Conservation (phyloP, 1,140 invertebrate genomes). For the Zaprionus nigranus region DNA sequence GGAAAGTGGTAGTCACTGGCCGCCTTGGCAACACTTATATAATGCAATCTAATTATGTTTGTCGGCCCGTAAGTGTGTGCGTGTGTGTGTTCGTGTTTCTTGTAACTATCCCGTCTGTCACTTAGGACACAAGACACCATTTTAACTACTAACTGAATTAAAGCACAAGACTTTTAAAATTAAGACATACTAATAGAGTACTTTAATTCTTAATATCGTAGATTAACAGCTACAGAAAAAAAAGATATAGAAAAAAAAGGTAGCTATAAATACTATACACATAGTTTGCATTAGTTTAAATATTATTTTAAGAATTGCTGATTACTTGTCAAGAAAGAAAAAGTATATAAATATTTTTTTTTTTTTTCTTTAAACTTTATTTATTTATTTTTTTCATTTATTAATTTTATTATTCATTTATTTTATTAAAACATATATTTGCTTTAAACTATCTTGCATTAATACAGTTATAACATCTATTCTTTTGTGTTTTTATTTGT, state of each 20-base stretch:
- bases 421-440: too few relatives aligned
- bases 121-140: constrained; percentile 9
- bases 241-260: background rate
- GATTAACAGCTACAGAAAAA: background rate
- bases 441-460: too few relatives aligned
- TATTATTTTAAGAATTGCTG: too few relatives aligned
- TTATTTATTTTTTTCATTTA: too few relatives aligned
- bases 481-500: background rate
- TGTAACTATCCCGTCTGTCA: constrained; percentile 15
- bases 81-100: background rate
- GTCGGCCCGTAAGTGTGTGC: constrained; percentile 33
- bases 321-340: too few relatives aligned
- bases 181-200: background rate
- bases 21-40: constrained; percentile 72
- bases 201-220: background rate
- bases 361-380: too few relatives aligned
- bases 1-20: constrained; percentile 32
- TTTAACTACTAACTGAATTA: background rate
- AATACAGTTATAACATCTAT: background rate
- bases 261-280: background rate
- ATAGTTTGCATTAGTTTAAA: too few relatives aligned
- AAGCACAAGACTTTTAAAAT: background rate
- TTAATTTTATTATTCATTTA: too few relatives aligned
- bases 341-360: too few relatives aligned
- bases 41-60: constrained; percentile 80